A percentile compares a stretch with the other conserved stretches of the same genome.
These are phyloP conservation scores for Whitmania pigra DNA, from an alignment of 1,140 invertebrate genomes.

Conservation along the genomic window DNA sequence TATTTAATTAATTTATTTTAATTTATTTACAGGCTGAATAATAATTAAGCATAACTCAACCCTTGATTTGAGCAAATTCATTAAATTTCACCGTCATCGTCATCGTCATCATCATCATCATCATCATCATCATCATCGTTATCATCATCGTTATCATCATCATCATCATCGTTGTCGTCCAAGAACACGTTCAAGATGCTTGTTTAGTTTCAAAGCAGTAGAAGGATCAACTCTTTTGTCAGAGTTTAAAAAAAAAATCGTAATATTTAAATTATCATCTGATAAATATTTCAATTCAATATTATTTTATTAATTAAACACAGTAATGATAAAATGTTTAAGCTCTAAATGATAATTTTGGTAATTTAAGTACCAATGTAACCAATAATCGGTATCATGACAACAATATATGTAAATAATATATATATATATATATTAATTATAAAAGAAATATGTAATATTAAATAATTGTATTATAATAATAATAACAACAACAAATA, in stretches of 20 bases:
- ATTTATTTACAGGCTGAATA: not conserved
- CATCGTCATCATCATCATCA: not conserved
- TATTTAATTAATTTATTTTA: not conserved
- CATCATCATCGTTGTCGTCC: not conserved
- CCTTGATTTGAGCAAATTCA: not conserved
- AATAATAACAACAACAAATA: too few relatives aligned
- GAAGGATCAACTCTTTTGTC: not conserved
- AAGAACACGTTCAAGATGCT: not conserved
- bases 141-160: not conserved
- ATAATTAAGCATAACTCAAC: too few relatives aligned
- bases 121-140: not conserved
- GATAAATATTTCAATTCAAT: too few relatives aligned
- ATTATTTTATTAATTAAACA: too few relatives aligned
- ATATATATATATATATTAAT: too few relatives aligned
- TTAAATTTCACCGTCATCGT: not conserved
- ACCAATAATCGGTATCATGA: too few relatives aligned
- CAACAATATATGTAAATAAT: too few relatives aligned
- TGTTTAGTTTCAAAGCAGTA: not conserved
- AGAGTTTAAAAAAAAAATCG: not conserved
- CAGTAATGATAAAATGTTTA: too few relatives aligned
- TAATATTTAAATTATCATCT: not conserved
- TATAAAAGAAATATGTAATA: too few relatives aligned
- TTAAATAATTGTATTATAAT: too few relatives aligned
- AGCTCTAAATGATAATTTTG: too few relatives aligned
- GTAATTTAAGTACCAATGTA: too few relatives aligned